Base-by-base conservation (phyloP, 2,113 vertebrate species). In the Pandion haliaetus region DNA sequence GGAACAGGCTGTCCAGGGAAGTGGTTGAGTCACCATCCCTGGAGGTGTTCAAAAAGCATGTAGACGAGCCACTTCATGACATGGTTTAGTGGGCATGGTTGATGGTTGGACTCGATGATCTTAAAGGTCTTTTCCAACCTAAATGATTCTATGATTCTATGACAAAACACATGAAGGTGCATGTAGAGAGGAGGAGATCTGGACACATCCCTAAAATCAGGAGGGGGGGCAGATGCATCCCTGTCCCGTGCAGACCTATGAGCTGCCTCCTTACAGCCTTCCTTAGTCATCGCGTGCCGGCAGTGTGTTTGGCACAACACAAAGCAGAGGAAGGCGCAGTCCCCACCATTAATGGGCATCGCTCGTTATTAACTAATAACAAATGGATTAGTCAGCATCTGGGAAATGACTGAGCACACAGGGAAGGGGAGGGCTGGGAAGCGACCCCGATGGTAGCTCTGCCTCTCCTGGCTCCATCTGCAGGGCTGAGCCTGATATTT, bases 401-500 rank as follows among this genome's bases (percentile, higher is more conserved):
- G 90, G 69, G 69, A 84, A 65, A 50, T 12, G 29, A 80, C 65
- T 40, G 72, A 90, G 70, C 36, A 31, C 4, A 6, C 24, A 54
- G 44, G 38, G 32, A 69, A 76, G 34, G 59, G 55, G 47, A 85
- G 19, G 40, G 61, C 13, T 26, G 86, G 71, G 84, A 84, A 77
- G 31, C 8, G 38, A 52, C 80, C 76, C 74, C 5, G 1, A 29
- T 2, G 2, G 23, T 70, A 45, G 34, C 50, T 85, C 80, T 61
- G 70, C 36, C 65, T 86, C 86, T 93, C 47, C 52, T 1, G 2
- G 54, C 47, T 74, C 91, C 0, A 0, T 66, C 50, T 55, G 36
- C 69, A 83, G 80, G 55, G 34, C 82, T 81, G 36, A 72, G 23
- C 20, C 67, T 82, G 89, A 86, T 88, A 71, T 69, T 96, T 95